These are phyloP conservation scores for Eidolon helvum DNA, from an alignment of 2,113 vertebrate genomes.

Conservation along the genomic window DNA sequence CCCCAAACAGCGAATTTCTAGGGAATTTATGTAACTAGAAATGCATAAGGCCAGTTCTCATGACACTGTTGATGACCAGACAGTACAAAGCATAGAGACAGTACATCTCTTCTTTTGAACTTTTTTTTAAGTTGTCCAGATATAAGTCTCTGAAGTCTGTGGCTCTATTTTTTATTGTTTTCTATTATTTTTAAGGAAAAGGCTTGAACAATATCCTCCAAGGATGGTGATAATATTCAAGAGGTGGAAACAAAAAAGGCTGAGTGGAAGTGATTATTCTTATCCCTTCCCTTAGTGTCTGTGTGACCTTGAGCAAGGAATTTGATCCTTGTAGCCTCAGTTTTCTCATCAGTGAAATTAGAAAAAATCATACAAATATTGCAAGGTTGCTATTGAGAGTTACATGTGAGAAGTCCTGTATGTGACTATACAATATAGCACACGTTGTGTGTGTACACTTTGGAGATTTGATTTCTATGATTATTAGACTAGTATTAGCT, in stretches of 20 bases:
- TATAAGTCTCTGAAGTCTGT: background rate
- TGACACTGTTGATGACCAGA: background rate
- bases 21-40: background rate
- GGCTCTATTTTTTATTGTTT: background rate
- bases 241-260: background rate
- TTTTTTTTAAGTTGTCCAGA: background rate
- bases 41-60: background rate
- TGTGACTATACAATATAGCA: background rate
- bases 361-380: background rate
- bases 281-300: background rate
- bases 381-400: background rate
- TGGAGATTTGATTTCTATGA: slow-evolving; percentile 10
- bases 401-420: background rate
- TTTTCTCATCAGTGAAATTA: background rate
- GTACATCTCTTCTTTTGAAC: background rate
- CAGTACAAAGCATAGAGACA: background rate
- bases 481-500: background rate
- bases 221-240: background rate
- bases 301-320: background rate
- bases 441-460: background rate
- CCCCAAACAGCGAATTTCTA: background rate
- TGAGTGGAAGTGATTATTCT: background rate
- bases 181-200: slow-evolving; percentile 6
- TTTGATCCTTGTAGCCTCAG: background rate
- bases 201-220: background rate